Conservation (phyloP, 2,888 invertebrate genomes). For the Oscheius sp. region DNA sequence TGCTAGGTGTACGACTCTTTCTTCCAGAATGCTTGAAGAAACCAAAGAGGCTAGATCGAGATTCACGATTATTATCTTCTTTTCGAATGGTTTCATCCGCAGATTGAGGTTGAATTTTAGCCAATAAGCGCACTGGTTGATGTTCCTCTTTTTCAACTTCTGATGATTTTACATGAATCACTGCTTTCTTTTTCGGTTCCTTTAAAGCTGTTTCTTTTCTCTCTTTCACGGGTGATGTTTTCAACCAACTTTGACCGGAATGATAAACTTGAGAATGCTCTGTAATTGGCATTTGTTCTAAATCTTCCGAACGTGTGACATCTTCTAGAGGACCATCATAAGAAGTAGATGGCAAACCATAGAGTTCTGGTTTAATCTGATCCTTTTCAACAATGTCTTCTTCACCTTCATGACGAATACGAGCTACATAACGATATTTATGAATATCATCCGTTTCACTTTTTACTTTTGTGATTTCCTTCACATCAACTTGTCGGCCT, state of each 20-base stretch:
- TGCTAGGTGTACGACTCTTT: background rate
- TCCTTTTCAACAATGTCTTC: conserved; percentile 35
- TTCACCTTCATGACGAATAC: conserved; percentile 39
- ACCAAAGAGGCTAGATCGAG: background rate
- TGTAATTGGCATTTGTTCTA: background rate
- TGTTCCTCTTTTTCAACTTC: background rate
- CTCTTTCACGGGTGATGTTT: background rate
- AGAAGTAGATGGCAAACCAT: background rate
- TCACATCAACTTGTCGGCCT: background rate
- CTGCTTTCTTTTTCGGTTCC: conserved; percentile 4
- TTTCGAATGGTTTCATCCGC: background rate
- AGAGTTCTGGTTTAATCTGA: conserved; percentile 4
- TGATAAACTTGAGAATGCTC: conserved; percentile 33
- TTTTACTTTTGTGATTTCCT: background rate
- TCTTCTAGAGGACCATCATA: conserved; percentile 36
- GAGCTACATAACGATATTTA: conserved; percentile 33
- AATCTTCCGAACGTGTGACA: conserved; percentile 20
- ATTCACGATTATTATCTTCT: background rate
- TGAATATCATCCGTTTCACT: background rate
- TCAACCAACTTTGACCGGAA: conserved; percentile 18
- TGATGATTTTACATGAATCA: conserved; percentile 9
- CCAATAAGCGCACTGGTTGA: background rate
- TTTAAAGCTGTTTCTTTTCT: background rate
- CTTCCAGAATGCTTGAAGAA: background rate
- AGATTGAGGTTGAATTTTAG: background rate